These are phyloP conservation scores for Marcusenius ussheri DNA, from an alignment of 2,113 vertebrate genomes.

Conservation along the genomic window DNA sequence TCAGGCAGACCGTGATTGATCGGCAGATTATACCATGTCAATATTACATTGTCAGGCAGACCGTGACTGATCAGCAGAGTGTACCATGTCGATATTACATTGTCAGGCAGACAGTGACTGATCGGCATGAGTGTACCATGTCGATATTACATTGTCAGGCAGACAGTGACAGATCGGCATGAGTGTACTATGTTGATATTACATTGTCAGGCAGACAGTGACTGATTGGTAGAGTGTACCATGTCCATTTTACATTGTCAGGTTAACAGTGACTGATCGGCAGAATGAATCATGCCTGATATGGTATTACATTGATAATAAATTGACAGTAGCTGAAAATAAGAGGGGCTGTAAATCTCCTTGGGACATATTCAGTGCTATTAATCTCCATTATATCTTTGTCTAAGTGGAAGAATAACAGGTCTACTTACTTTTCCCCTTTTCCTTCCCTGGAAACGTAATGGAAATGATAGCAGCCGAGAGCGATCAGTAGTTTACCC, in stretches of 20 bases:
- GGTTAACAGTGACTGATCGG: background rate
- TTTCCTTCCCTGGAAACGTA: conserved; percentile 39
- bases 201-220: background rate
- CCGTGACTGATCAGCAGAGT: too few relatives aligned
- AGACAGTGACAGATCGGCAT: background rate
- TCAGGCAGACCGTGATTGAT: background rate
- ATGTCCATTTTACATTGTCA: background rate
- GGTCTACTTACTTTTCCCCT: conserved; percentile 57
- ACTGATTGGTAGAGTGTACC: background rate
- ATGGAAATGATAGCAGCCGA: conserved; percentile 33
- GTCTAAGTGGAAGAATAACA: background rate
- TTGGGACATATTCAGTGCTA: background rate
- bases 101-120: too few relatives aligned
- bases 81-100: too few relatives aligned
- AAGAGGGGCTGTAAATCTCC: background rate
- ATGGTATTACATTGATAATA: background rate
- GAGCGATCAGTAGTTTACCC: conserved; percentile 14
- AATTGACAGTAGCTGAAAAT: background rate
- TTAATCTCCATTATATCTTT: background rate
- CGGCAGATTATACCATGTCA: background rate
- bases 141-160: background rate
- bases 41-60: too few relatives aligned
- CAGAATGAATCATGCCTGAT: background rate
- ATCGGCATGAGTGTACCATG: background rate
- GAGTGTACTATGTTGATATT: background rate